Percentiles rank a stretch among this genome's conserved stretches.
Evolutionary conservation across 2,797 vertebrate species (phyloP).

Genomic region (Xenops minutus): DNA sequence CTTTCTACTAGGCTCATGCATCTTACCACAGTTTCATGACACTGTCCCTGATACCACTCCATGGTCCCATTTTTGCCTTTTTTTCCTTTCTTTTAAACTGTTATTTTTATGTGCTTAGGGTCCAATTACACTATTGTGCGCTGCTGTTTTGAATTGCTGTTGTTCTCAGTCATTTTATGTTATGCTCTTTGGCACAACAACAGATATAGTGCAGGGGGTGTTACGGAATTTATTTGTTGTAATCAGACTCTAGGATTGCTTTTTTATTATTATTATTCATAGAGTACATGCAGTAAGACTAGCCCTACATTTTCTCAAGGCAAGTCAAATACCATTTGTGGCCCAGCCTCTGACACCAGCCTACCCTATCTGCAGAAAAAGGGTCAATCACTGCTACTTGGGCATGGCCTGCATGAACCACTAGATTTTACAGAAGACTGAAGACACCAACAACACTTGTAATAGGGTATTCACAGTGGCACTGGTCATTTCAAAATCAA

Average conservation of each 20-base stretch:
- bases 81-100: not conserved
- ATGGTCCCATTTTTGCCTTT: constrained; percentile 33
- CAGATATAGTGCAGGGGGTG: constrained; percentile 38
- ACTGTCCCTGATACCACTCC: constrained; percentile 49
- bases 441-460: not conserved
- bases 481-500: not conserved
- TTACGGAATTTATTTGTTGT: constrained; percentile 53
- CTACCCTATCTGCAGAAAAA: not conserved
- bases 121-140: constrained; percentile 44
- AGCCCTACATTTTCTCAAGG: not conserved
- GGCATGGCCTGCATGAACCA: not conserved
- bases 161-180: constrained; percentile 60
- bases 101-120: constrained; percentile 44
- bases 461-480: not conserved
- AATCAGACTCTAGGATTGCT: constrained; percentile 56
- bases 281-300: not conserved
- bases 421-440: not conserved
- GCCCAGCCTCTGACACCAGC: not conserved
- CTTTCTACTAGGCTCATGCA: constrained; percentile 54
- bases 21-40: constrained; percentile 63
- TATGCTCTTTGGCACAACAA: constrained; percentile 49
- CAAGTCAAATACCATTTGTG: not conserved
- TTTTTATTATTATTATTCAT: constrained; percentile 53
- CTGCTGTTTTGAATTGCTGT: constrained; percentile 56
- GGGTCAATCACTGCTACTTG: not conserved